Evolutionary conservation across 2,888 invertebrate species (phyloP), one percentile per base, ranked within the genome.

Genomic region (Cynaeus angustus): DNA sequence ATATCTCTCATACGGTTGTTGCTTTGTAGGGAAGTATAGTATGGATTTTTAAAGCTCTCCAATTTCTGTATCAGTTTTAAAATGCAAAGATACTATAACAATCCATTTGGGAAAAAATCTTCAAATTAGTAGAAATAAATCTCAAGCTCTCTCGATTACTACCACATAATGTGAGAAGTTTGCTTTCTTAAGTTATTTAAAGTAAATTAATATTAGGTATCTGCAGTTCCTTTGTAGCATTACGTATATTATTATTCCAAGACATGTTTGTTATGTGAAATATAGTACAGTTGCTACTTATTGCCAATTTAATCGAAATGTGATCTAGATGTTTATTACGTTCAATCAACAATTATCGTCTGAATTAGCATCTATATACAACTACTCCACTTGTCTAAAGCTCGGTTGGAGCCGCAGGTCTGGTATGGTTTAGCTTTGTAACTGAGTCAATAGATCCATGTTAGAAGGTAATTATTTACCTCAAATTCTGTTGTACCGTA

Each of bases 381-480:
- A 30, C 13, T 33, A 46, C 14, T 14, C 10, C 28, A 46, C 26
- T 43, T 6, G 13, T 41, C 21, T 33, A 59, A 59, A 45, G 30
- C 28, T 59, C 6, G 16, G 21, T 14, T 33, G n/a, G 37, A 26
- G 48, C 61, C 37, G 14, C 38, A 48, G 48, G 48, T 58, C 21
- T 13, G 26, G 21, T 50, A 33, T 50, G 48, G 46, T 48, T 38
- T 33, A 33, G 48, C 50, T 33, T 38, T 50, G 46, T 50, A 37
- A 21, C 33, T 8, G 37, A 61, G 50, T 12, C 61, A 61, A 48
- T 50, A 14, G 37, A 50, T 48, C 61, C 16, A 28, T 28, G 8
- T 59, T 46, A 61, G 38, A n/a, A 16, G 12, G 26, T 14, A 61
- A 61, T 48, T 16, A 50, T 61, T 48, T 37, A 12, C 50, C 21